Conservation (phyloP, 2,888 invertebrate genomes). For the Theristus sp. region DNA sequence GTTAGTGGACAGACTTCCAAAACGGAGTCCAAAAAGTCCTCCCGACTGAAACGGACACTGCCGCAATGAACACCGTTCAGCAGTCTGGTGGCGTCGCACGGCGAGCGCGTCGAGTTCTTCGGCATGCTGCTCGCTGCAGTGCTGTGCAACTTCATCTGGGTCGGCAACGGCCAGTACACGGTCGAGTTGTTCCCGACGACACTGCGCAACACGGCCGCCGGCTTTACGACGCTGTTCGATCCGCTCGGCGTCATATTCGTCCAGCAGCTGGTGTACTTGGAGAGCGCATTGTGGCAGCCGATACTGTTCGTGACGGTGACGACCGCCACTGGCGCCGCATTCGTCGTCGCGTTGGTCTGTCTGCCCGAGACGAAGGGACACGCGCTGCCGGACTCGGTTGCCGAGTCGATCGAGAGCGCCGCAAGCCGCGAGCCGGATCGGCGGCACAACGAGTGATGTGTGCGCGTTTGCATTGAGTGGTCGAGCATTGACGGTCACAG, state of each 20-base stretch:
- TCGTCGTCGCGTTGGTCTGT: not conserved
- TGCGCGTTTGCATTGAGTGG: too few relatives aligned
- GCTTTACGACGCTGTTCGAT: not conserved
- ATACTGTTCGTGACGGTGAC: not conserved
- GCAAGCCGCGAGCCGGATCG: too few relatives aligned
- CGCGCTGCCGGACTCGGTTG: slow-evolving; percentile 1
- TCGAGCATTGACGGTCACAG: too few relatives aligned
- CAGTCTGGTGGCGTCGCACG: too few relatives aligned
- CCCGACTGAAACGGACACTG: too few relatives aligned
- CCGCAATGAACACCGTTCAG: not conserved
- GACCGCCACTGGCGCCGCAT: not conserved
- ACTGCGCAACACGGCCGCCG: slow-evolving; percentile 4
- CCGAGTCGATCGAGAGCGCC: too few relatives aligned
- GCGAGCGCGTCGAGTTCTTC: not conserved
- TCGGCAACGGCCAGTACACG: slow-evolving; percentile 5
- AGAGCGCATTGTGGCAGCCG: not conserved
- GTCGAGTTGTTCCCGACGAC: slow-evolving; percentile 7
- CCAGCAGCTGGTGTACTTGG: slow-evolving; percentile 1
- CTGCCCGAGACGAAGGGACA: slow-evolving; percentile 6
- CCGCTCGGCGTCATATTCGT: not conserved
- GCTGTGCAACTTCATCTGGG: slow-evolving; percentile 4
- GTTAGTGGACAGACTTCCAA: too few relatives aligned
- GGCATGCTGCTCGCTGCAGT: not conserved
- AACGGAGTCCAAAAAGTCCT: too few relatives aligned
- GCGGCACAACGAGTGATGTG: too few relatives aligned